A percentile compares a stretch with the other conserved stretches of the same genome.
Conservation (phyloP, 2,888 invertebrate species). For the Steinernema carpocapsae region DNA sequence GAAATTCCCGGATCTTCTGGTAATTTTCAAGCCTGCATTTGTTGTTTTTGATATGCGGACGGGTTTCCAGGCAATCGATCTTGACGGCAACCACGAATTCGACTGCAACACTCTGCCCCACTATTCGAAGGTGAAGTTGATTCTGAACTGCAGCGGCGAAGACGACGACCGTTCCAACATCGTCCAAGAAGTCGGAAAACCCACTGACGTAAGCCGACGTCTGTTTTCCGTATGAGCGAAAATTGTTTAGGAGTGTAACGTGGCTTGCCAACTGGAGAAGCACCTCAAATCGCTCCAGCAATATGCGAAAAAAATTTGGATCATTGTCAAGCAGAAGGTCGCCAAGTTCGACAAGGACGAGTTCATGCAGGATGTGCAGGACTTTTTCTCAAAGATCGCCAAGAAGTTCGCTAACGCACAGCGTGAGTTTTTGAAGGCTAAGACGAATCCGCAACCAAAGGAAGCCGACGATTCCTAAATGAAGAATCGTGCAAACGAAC, state of each 20-base stretch:
- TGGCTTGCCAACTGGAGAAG: background rate
- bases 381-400: slow-evolving; percentile 11
- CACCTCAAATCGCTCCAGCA: background rate
- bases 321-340: background rate
- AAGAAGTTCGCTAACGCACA: background rate
- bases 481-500: no score
- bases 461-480: background rate
- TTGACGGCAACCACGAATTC: slow-evolving; percentile 62
- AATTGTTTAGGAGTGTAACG: slow-evolving; percentile 7
- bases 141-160: slow-evolving; percentile 46
- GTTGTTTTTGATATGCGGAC: no score
- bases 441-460: no score
- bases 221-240: no score
- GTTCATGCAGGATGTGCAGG: slow-evolving; percentile 37
- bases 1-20: slow-evolving; percentile 63
- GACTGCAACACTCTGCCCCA: slow-evolving; percentile 55
- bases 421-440: no score
- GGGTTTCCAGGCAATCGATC: slow-evolving; percentile 58
- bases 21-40: no score
- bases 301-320: slow-evolving; percentile 25
- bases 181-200: no score
- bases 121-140: slow-evolving; percentile 44
- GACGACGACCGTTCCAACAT: slow-evolving; percentile 20
- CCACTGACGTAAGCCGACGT: no score
- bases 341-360: slow-evolving; percentile 18